Base-by-base conservation (phyloP, 2,888 invertebrate genomes). In the Amphipoea lucens region DNA sequence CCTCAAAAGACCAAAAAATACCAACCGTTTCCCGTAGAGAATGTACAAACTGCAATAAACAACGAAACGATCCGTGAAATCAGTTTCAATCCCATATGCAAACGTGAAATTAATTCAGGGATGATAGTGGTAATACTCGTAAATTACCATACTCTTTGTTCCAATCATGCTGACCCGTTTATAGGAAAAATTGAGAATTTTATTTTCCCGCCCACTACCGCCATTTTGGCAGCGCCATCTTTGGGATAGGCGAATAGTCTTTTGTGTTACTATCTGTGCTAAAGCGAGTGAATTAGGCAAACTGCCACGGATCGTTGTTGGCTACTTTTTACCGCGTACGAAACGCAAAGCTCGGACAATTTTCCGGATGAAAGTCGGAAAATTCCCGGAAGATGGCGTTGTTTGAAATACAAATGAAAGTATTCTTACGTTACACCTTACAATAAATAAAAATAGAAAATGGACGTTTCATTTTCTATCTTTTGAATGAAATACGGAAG, bases 81-180 rank as follows among this genome's bases (percentile, higher is more conserved):
- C 84, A 80, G 84, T 84, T 85, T 66, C 80, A 66, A 67, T 79
- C 67, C 74, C 68, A 57, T 84, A 77, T 69, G 68, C 69, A 76
- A 85, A 87, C 87, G 77, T 65, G 69, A 87, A 80, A 87, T 85
- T 80, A 85, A 85, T 87, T 87, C 85, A 84, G 77, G 81, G 85
- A 77, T 85, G 85, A 87, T 84, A 80, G 87, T 87, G 81, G 85
- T 84, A 84, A 84, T 85, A 85, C 77, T 80, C 80, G 75, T 87
- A 84, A 85, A 85, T 85, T 87, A 87, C 81, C 87, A 84, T 87
- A 67, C 74, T 73, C 84, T 85, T 80, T 87, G 87, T 85, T 84
- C 69, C 68, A 75, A 75, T 80, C 40, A 65, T 36, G 57, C 68
- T 79, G 80, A 75, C 74, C 79, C n/a, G 63, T 74, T 54, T 60